A percentile compares a stretch with the other conserved stretches of the same genome.
Evolutionary conservation across 1,140 invertebrate genomes (phyloP).

Genomic region (Anthonomus grandis): DNA sequence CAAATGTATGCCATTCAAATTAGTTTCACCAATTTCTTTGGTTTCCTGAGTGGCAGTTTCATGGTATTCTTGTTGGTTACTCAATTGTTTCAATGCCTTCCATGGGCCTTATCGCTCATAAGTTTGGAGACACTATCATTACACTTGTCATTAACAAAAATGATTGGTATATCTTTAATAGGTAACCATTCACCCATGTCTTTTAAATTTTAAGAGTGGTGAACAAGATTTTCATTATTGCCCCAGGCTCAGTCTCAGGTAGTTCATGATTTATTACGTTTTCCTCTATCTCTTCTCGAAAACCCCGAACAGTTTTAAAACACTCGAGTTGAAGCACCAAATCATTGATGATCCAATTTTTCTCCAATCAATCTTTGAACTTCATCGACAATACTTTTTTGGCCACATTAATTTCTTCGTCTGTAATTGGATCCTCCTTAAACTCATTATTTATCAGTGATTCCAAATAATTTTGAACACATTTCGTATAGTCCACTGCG

Average conservation of each 20-base stretch:
- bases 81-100: conserved; percentile 1
- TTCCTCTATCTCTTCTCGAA: background rate
- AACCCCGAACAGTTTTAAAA: conserved; percentile 3
- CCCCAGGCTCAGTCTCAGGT: background rate
- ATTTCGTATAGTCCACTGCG: conserved; percentile 43
- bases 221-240: conserved; percentile 5
- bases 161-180: conserved; percentile 1
- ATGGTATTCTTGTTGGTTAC: conserved; percentile 2
- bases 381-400: conserved; percentile 2
- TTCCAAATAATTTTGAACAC: conserved; percentile 19
- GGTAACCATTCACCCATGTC: conserved; percentile 1
- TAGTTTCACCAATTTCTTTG: no score
- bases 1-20: no score
- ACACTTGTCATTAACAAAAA: background rate
- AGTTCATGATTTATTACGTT: background rate
- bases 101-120: background rate
- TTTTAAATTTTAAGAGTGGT: conserved; percentile 1
- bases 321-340: background rate
- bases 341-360: background rate
- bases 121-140: conserved; percentile 3
- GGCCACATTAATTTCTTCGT: background rate
- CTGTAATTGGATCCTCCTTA: background rate
- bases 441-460: background rate
- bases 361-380: background rate
- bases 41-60: background rate